These are phyloP conservation scores for Hippocampus comes DNA, from an alignment of 2,113 vertebrate species.

Conservation along the genomic window DNA sequence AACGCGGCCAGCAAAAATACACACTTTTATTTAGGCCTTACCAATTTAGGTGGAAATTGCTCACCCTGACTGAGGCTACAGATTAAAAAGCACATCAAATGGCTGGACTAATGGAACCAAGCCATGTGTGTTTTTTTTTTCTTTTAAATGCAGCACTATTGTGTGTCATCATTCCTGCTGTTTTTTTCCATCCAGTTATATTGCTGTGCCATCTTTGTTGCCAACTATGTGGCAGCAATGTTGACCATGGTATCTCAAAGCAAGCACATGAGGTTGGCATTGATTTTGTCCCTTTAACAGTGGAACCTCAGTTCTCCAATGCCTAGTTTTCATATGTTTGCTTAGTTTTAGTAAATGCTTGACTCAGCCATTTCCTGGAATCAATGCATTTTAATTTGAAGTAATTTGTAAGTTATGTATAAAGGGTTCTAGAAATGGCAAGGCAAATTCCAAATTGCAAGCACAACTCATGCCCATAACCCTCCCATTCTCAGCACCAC, in stretches of 20 bases:
- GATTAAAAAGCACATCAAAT: constrained; percentile 2
- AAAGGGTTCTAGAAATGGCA: neutral
- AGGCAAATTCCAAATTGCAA: neutral
- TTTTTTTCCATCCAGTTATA: neutral
- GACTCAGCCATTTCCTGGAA: neutral
- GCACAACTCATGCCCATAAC: neutral
- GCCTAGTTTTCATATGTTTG: neutral
- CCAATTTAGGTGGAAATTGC: constrained; percentile 24
- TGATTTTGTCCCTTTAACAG: neutral
- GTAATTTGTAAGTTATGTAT: neutral
- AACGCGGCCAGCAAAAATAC: constrained; percentile 8
- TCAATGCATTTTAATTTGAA: neutral
- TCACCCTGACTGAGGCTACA: constrained; percentile 21
- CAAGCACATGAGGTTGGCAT: neutral
- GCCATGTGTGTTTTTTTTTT: constrained; percentile 13
- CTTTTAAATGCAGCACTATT: neutral
- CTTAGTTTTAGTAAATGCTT: neutral
- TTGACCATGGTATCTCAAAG: neutral
- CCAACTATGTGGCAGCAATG: neutral
- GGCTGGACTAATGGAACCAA: constrained; percentile 6
- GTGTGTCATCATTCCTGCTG: neutral
- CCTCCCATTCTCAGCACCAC: neutral
- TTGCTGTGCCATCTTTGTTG: neutral
- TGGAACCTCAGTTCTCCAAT: neutral
- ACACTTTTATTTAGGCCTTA: constrained; percentile 22